Evolutionary conservation across 2,797 vertebrate genomes (phyloP).

Genomic region (Phoeniculus purpureus): DNA sequence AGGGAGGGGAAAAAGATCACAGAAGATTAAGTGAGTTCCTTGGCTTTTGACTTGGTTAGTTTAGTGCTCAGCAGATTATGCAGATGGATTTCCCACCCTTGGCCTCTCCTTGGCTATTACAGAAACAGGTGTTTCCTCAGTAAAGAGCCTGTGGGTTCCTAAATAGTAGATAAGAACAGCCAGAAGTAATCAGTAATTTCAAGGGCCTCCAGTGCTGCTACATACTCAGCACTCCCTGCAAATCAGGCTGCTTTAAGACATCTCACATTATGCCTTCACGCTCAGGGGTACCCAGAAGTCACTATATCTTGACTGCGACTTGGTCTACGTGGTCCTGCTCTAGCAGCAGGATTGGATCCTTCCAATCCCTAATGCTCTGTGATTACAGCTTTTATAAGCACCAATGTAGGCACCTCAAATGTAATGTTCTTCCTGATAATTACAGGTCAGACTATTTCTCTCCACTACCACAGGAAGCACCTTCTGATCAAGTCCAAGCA

Average conservation of each 20-base stretch:
- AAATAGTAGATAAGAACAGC: not conserved
- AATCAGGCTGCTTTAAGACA: not conserved
- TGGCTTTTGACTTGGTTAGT: constrained; percentile 47
- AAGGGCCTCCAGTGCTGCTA: not conserved
- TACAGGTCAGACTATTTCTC: not conserved
- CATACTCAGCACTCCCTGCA: not conserved
- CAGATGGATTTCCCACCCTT: constrained; percentile 28
- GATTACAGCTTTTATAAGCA: not conserved
- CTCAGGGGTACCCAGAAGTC: not conserved
- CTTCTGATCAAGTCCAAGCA: not conserved
- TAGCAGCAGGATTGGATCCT: no score
- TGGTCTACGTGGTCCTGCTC: no score
- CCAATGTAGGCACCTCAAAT: not conserved
- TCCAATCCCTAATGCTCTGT: no score
- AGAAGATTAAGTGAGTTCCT: constrained; percentile 42
- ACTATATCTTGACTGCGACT: not conserved
- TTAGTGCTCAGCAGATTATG: constrained; percentile 58
- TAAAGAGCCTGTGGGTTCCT: not conserved
- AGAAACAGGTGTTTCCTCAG: constrained; percentile 47
- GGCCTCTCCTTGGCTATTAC: not conserved
- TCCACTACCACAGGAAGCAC: not conserved
- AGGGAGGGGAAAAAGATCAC: constrained; percentile 12
- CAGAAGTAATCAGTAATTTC: not conserved
- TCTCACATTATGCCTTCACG: not conserved
- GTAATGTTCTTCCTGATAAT: not conserved